phyloP scores from a whole-genome alignment of 2,797 vertebrate species.

The Lithobates sylvaticus region DNA sequence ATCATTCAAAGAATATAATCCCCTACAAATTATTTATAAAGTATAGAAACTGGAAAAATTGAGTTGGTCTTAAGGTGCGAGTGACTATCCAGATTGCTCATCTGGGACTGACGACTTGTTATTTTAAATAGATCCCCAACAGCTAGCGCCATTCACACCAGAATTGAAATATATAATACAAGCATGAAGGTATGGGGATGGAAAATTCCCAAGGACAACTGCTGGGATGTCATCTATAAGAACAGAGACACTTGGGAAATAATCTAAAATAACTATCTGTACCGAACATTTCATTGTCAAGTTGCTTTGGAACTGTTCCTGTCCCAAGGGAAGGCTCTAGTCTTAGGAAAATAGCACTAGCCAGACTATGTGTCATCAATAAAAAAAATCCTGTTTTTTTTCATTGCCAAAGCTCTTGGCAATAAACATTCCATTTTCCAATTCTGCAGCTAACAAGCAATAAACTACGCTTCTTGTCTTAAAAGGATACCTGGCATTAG shows the following conservation, averaged over 20 bases:
- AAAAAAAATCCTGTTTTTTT: slow-evolving; percentile 28
- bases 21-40: too few relatives aligned
- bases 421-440: slow-evolving; percentile 35
- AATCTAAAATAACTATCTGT: slow-evolving; percentile 47
- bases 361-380: slow-evolving; percentile 30
- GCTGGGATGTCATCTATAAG: slow-evolving; percentile 26
- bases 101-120: background rate
- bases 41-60: too few relatives aligned
- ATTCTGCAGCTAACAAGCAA: slow-evolving; percentile 42
- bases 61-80: too few relatives aligned
- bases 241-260: slow-evolving; percentile 30
- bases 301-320: slow-evolving; percentile 6
- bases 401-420: slow-evolving; percentile 18
- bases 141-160: background rate
- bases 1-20: too few relatives aligned
- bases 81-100: background rate
- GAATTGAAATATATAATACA: slow-evolving; percentile 23
- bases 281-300: slow-evolving; percentile 42
- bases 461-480: slow-evolving; percentile 13
- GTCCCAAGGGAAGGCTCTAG: slow-evolving; percentile 20
- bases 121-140: slow-evolving; percentile 1
- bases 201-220: slow-evolving; percentile 5
- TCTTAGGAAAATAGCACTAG: slow-evolving; percentile 36
- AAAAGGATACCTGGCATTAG: background rate
- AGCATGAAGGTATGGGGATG: background rate